These are phyloP conservation scores for Channa maculata DNA, from an alignment of 2,113 vertebrate species.

Conservation along the genomic window DNA sequence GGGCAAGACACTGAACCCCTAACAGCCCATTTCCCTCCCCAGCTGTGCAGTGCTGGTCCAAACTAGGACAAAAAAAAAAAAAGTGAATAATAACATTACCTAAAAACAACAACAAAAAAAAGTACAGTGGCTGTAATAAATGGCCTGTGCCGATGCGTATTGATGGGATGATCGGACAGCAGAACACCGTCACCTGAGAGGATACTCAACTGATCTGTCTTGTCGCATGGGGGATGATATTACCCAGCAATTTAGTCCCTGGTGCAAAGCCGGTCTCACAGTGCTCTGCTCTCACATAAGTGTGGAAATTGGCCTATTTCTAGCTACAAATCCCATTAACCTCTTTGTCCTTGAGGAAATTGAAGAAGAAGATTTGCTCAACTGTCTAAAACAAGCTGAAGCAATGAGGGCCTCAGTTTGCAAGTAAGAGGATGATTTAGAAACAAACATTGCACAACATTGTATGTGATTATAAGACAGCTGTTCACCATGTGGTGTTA, in stretches of 20 bases:
- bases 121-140: background rate
- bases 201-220: conserved; percentile 13
- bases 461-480: too few relatives aligned
- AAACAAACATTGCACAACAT: background rate
- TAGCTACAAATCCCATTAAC: conserved; percentile 30
- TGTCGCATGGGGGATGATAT: conserved; percentile 32
- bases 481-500: background rate
- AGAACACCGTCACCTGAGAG: conserved; percentile 36
- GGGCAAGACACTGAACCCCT: too few relatives aligned
- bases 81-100: background rate
- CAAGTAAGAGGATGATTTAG: background rate
- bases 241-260: conserved; percentile 48
- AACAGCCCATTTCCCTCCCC: too few relatives aligned
- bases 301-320: conserved; percentile 41
- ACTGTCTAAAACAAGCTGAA: conserved; percentile 21
- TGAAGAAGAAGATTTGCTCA: conserved; percentile 6
- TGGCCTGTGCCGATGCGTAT: conserved; percentile 20
- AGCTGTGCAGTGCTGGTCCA: too few relatives aligned
- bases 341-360: conserved; percentile 18
- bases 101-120: background rate
- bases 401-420: background rate
- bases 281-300: conserved; percentile 27
- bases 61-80: too few relatives aligned
- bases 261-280: conserved; percentile 39
- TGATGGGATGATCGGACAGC: conserved; percentile 30